Evolutionary conservation across 2,797 vertebrate species (phyloP).

Genomic region (Myotis pilosus): DNA sequence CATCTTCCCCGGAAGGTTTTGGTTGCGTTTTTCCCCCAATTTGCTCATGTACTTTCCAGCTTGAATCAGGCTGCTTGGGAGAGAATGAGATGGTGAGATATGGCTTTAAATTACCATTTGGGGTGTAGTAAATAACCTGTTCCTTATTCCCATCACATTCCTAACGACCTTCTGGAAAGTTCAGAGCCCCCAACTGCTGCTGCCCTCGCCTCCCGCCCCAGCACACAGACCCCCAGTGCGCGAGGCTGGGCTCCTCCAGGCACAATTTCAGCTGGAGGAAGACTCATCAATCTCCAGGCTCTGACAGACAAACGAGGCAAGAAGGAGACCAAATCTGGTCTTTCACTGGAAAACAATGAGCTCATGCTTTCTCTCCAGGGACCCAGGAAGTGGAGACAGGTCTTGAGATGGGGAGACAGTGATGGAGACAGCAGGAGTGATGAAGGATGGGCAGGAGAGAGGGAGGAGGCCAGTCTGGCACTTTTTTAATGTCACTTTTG

Average conservation of each 20-base stretch:
- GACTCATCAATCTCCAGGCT: constrained; percentile 78
- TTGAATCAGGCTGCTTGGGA: background rate
- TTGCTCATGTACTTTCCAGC: constrained; percentile 44
- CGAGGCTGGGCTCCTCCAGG: constrained; percentile 59
- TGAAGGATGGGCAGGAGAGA: constrained; percentile 54
- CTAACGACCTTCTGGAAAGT: constrained; percentile 59
- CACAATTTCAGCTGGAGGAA: constrained; percentile 62
- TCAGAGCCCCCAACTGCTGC: background rate
- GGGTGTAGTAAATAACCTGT: constrained; percentile 53
- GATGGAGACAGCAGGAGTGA: constrained; percentile 42
- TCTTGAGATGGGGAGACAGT: constrained; percentile 36
- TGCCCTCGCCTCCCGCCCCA: constrained; percentile 8
- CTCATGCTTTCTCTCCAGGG: constrained; percentile 80
- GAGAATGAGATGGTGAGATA: constrained; percentile 40
- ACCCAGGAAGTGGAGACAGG: constrained; percentile 67
- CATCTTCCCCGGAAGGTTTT: background rate
- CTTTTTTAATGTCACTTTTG: constrained; percentile 76
- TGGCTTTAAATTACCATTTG: background rate
- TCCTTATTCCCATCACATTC: constrained; percentile 40
- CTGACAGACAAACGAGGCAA: constrained; percentile 76
- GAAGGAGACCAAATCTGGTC: constrained; percentile 75
- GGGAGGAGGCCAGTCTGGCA: constrained; percentile 68
- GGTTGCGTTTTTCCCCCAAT: background rate
- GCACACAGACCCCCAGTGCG: constrained; percentile 17
- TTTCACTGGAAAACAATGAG: constrained; percentile 82